A percentile compares a stretch with the other conserved stretches of the same genome.
phyloP scores from a whole-genome alignment of 2,113 vertebrate genomes.

The Azemiops feae region DNA sequence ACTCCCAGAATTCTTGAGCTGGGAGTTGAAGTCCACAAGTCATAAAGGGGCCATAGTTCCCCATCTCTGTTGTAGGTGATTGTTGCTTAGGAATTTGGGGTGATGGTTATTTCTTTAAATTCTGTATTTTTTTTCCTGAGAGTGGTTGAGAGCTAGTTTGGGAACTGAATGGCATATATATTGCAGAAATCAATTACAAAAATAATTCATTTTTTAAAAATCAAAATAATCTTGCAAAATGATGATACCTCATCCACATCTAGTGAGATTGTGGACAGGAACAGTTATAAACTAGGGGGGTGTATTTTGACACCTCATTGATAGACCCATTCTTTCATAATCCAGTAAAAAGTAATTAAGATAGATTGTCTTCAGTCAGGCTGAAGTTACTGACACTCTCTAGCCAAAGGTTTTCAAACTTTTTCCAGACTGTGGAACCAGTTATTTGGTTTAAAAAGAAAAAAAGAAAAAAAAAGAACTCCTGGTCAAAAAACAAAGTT shows the following conservation, averaged over 20 bases:
- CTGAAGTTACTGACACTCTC: neutral
- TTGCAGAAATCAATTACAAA: neutral
- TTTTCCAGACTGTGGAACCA: neutral
- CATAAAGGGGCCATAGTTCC: neutral
- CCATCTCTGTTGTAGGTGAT: neutral
- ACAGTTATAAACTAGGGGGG: neutral
- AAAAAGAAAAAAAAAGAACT: too few relatives aligned
- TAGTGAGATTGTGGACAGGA: neutral
- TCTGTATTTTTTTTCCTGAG: neutral
- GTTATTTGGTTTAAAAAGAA: too few relatives aligned
- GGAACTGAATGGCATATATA: neutral
- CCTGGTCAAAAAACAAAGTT: neutral
- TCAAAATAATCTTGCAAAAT: neutral
- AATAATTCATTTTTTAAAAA: neutral
- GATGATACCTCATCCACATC: neutral
- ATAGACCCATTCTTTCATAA: neutral
- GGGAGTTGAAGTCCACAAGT: too few relatives aligned
- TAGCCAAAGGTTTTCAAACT: neutral
- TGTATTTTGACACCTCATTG: neutral
- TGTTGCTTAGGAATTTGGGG: neutral
- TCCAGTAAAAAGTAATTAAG: neutral
- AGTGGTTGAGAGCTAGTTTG: neutral
- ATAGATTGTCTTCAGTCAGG: neutral
- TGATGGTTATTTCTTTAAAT: neutral
- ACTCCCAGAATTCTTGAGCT: too few relatives aligned